Percentiles rank a stretch among this genome's conserved stretches.
Conservation (phyloP, 2,888 invertebrate species). For the Andrena trimmerana region DNA sequence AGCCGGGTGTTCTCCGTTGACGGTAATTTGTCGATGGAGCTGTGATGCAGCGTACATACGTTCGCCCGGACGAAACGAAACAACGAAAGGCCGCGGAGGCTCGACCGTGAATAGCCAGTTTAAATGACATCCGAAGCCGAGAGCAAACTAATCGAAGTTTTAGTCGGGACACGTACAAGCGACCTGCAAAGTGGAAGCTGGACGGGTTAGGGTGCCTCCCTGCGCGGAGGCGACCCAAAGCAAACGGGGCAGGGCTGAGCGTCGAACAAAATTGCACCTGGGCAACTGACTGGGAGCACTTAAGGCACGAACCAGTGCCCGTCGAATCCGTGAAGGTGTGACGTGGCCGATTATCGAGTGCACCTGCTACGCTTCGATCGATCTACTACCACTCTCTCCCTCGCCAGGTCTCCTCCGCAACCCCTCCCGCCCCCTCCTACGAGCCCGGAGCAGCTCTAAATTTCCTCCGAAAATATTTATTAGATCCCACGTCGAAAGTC, state of each 20-base stretch:
- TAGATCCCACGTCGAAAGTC: slow-evolving; percentile 50
- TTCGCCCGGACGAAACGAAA: background rate
- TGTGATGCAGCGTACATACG: background rate
- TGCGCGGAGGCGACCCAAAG: slow-evolving; percentile 29
- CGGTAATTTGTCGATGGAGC: slow-evolving; percentile 20
- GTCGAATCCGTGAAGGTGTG: slow-evolving; percentile 61
- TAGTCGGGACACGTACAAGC: slow-evolving; percentile 61
- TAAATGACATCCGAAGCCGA: slow-evolving; percentile 68
- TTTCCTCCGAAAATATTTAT: slow-evolving; percentile 66
- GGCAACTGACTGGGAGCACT: slow-evolving; percentile 70
- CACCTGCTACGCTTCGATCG: slow-evolving; percentile 70
- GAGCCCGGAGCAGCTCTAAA: slow-evolving; percentile 45
- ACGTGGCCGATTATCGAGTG: slow-evolving; percentile 69
- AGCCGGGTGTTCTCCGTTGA: background rate
- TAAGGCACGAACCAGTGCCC: slow-evolving; percentile 50
- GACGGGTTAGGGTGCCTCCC: slow-evolving; percentile 30
- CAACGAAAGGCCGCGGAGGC: background rate
- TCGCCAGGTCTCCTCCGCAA: background rate
- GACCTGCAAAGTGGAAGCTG: slow-evolving; percentile 67
- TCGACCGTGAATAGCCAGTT: slow-evolving; percentile 42
- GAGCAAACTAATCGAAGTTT: slow-evolving; percentile 79
- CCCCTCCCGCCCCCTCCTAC: background rate
- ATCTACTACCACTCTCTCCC: slow-evolving; percentile 22
- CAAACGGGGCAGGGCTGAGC: slow-evolving; percentile 38
- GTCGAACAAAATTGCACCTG: slow-evolving; percentile 72